These are phyloP conservation scores for Umimayanthus kanabou DNA, from an alignment of 92 coral and sea anemone genomes.

Conservation along the genomic window DNA sequence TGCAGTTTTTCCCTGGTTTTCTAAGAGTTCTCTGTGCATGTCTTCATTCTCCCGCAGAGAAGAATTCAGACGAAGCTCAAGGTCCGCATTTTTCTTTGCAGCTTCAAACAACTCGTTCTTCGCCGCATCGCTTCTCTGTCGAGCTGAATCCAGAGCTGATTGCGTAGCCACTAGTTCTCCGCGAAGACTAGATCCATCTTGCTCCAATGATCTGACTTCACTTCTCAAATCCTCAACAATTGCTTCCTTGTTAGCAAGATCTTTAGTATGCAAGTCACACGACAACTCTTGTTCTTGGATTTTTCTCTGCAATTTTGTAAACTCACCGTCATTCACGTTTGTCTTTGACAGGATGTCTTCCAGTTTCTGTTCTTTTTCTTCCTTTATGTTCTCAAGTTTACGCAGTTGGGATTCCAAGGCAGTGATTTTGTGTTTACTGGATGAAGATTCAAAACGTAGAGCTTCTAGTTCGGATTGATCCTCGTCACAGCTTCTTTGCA, in stretches of 20 bases:
- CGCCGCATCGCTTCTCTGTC: constrained; percentile 67
- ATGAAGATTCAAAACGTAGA: constrained; percentile 61
- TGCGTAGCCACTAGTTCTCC: constrained; percentile 60
- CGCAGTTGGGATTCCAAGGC: constrained; percentile 71
- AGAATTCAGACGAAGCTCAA: constrained; percentile 66
- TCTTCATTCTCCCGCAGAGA: constrained; percentile 74
- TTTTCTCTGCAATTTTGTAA: constrained; percentile 58
- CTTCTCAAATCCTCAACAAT: constrained; percentile 60
- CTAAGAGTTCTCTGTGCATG: constrained; percentile 65
- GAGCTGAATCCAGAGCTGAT: constrained; percentile 64
- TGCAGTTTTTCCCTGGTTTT: constrained; percentile 58
- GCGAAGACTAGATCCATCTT: constrained; percentile 64
- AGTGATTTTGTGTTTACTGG: constrained; percentile 60
- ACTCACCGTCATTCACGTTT: constrained; percentile 56
- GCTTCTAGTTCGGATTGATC: constrained; percentile 62
- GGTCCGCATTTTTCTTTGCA: constrained; percentile 67
- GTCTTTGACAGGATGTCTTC: constrained; percentile 53
- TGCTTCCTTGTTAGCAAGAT: constrained; percentile 71
- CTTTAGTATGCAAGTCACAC: constrained; percentile 66
- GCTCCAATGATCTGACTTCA: constrained; percentile 67
- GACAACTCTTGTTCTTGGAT: constrained; percentile 70
- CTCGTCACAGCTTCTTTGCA: constrained; percentile 66
- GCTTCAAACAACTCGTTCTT: constrained; percentile 76
- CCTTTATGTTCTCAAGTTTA: constrained; percentile 71
- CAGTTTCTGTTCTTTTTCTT: constrained; percentile 56